Conservation (phyloP, 2,888 invertebrate genomes). For the Eristalis pertinax region DNA sequence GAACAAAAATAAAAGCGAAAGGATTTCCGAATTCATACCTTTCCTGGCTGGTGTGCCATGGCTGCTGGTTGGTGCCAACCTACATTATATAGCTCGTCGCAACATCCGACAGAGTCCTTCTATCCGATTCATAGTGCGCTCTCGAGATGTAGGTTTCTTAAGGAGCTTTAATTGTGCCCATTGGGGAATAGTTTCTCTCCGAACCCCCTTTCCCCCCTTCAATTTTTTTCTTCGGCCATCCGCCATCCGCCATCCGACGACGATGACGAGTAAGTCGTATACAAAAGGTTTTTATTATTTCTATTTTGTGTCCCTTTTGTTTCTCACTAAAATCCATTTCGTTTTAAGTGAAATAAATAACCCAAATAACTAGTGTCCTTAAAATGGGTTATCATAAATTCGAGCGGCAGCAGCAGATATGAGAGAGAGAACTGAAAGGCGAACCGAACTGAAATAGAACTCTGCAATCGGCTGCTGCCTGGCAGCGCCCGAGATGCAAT, state of each 20-base stretch:
- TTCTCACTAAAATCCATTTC: slow-evolving; percentile 71
- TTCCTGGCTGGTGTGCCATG: slow-evolving; percentile 51
- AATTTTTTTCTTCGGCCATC: not conserved
- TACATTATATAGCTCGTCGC: slow-evolving; percentile 42
- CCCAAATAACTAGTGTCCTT: slow-evolving; percentile 71
- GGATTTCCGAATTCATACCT: slow-evolving; percentile 72
- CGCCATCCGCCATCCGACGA: not conserved
- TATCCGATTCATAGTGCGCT: slow-evolving; percentile 18
- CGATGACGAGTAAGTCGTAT: slow-evolving; percentile 3
- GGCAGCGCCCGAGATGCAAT: slow-evolving; percentile 4
- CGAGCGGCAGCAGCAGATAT: slow-evolving; percentile 14
- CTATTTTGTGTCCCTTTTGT: slow-evolving; percentile 67
- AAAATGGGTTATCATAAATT: slow-evolving; percentile 72
- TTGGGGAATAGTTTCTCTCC: slow-evolving; percentile 52
- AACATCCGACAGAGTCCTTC: slow-evolving; percentile 53
- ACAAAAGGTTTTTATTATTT: slow-evolving; percentile 64
- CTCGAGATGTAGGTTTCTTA: slow-evolving; percentile 67
- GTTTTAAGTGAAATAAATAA: slow-evolving; percentile 72
- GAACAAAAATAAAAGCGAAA: slow-evolving; percentile 70
- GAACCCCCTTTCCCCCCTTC: not conserved
- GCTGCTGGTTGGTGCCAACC: slow-evolving; percentile 51
- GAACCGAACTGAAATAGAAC: not conserved
- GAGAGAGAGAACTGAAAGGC: not conserved
- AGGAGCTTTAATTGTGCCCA: slow-evolving; percentile 72
- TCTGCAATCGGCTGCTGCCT: slow-evolving; percentile 1